Conservation (phyloP, 2,888 invertebrate genomes). For the Amphipyra tragopoginis region DNA sequence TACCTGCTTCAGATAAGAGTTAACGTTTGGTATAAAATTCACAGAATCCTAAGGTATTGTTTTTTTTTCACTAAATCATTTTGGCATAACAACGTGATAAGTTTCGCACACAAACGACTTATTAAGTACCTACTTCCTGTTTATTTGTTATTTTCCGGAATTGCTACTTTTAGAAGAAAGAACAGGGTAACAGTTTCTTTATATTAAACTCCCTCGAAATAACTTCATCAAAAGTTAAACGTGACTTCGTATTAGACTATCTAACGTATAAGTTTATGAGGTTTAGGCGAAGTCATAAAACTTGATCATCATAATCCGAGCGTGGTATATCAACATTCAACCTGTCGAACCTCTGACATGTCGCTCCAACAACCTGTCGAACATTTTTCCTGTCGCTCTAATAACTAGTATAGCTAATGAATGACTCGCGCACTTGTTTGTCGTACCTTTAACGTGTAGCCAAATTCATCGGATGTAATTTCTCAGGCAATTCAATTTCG, state of each 20-base stretch:
- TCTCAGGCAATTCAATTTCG: slow-evolving; percentile 69
- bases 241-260: slow-evolving; percentile 14
- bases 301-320: slow-evolving; percentile 24
- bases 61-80: background rate
- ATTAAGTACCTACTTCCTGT: background rate
- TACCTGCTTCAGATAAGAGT: background rate
- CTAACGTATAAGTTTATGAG: slow-evolving; percentile 4
- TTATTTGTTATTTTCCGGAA: slow-evolving; percentile 2
- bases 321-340: slow-evolving; percentile 40
- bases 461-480: slow-evolving; percentile 56
- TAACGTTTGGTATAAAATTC: background rate
- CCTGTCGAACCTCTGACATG: too few relatives aligned
- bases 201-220: background rate
- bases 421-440: too few relatives aligned
- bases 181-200: background rate
- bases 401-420: too few relatives aligned
- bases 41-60: background rate
- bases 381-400: too few relatives aligned
- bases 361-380: too few relatives aligned
- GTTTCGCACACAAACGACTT: background rate
- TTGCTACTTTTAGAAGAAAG: background rate
- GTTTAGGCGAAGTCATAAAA: slow-evolving; percentile 13
- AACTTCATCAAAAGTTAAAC: background rate
- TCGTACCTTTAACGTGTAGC: too few relatives aligned
- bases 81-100: background rate